Evolutionary conservation across 2,888 invertebrate species (phyloP).

Genomic region (Strigamia transsilvanica): DNA sequence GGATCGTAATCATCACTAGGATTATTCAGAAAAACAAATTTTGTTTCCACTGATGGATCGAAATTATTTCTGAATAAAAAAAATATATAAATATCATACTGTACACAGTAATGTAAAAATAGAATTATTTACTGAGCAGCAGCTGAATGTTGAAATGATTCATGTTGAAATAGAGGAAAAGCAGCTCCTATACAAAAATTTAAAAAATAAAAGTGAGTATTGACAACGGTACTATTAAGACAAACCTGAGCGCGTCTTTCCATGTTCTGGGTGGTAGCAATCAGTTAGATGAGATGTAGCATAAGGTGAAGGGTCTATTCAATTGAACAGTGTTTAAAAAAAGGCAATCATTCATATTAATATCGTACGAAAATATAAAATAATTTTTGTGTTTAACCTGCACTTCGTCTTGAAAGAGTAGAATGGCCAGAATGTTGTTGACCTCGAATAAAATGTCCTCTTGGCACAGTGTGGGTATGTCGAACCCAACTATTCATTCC

Average conservation of each 20-base stretch:
- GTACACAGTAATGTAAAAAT: background rate
- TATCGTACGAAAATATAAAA: no score
- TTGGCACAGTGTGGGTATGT: background rate
- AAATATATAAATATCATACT: background rate
- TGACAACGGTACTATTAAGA: no score
- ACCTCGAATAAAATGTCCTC: background rate
- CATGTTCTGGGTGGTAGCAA: background rate
- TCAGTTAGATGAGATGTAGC: background rate
- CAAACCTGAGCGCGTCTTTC: background rate
- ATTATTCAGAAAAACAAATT: background rate
- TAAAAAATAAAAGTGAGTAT: no score
- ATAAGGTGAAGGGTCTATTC: background rate
- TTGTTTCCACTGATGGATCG: background rate
- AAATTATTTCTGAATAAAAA: background rate
- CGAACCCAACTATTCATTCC: slow-evolving; percentile 15
- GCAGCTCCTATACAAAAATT: no score
- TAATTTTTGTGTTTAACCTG: no score
- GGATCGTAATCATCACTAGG: background rate
- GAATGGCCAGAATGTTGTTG: background rate
- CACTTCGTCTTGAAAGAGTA: background rate
- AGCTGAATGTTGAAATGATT: background rate
- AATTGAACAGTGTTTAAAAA: no score
- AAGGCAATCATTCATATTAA: no score
- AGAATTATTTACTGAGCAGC: background rate
- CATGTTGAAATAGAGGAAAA: background rate